Evolutionary conservation across 2,113 vertebrate genomes (phyloP), one percentile per base, ranked within the genome.

Genomic region (Centropristis striata): DNA sequence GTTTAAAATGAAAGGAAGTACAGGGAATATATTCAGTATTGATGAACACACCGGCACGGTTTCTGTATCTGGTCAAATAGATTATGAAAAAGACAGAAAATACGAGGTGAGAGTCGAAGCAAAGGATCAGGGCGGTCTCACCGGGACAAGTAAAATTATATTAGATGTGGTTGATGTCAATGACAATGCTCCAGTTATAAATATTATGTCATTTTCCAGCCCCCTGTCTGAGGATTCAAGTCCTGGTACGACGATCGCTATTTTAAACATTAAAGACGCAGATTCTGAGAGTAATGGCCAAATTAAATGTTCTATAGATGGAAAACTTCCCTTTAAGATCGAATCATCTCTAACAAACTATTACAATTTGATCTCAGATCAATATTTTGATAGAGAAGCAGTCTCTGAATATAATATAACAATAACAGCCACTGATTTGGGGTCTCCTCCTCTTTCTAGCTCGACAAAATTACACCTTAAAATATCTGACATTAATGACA

Each of bases 121-220:
- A 0, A 94, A n/a, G 16, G 93, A 94, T 51, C 80, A 54, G 0
- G 93, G 92, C 0, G 92, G 92, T 0, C 0, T 92, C 0, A 90
- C 6, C 0, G 90, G 82, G 0, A 60, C 86, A 0, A 86, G 90
- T 65, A 90, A 91, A 44, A 53, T 94, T 0, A 58, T 90, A 14
- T 36, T 94, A 16, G 93, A 93, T 5, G 64, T 94, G 0, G 1
- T 1, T 9, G 93, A 94, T 11, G 15, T 91, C 0, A 94, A 94
- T 41, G 93, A 94, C 23, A 93, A 94, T 41, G 39, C 5, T 0
- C 92, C 93, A 0, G n/a, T 67, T 1, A 90, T 94, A 4, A 78
- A 41, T 5, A 1, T 90, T 0, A 86, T 91, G 91, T 93, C 92
- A 13, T 90, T 92, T 41, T 85, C 87, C 0, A 91, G 50, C 12